Percentiles rank a stretch among this genome's conserved stretches.
These are phyloP conservation scores for Girardinichthys multiradiatus DNA, from an alignment of 2,113 vertebrate species.

Conservation along the genomic window DNA sequence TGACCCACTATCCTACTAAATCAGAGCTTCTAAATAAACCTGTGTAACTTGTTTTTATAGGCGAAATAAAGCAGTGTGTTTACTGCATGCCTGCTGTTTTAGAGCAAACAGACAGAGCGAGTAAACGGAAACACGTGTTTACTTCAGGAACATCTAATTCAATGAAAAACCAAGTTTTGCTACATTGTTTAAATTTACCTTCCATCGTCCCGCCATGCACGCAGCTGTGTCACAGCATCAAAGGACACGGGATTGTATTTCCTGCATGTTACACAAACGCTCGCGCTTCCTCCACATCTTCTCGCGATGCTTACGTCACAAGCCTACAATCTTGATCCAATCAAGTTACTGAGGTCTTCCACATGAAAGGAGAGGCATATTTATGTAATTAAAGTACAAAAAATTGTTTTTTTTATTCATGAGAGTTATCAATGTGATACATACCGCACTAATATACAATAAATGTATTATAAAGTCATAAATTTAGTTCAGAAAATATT, in stretches of 20 bases:
- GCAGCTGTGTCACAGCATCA: conserved; percentile 22
- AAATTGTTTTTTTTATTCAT: not conserved
- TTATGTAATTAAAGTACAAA: not conserved
- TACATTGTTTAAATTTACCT: conserved; percentile 64
- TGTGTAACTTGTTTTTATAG: not conserved
- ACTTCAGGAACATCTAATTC: fast-evolving
- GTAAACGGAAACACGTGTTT: not conserved
- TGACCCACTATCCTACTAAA: not conserved
- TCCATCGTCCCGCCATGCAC: conserved; percentile 78
- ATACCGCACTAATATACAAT: not conserved
- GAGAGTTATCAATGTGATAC: not conserved
- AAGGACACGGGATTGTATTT: conserved; percentile 13
- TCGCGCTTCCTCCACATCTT: conserved; percentile 24
- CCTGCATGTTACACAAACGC: conserved; percentile 55
- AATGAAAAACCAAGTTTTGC: fast-evolving
- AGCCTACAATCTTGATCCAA: not conserved
- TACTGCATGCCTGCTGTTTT: conserved; percentile 5
- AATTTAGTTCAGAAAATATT: not conserved
- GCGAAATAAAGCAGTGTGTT: not conserved
- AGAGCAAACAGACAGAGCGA: not conserved
- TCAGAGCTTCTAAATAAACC: not conserved
- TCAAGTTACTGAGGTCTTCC: not conserved
- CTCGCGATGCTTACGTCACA: conserved; percentile 66
- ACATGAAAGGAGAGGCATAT: not conserved
- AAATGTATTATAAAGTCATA: not conserved